phyloP scores from a whole-genome alignment of 2,113 vertebrate species.

The Sceloporus tristichus region DNA sequence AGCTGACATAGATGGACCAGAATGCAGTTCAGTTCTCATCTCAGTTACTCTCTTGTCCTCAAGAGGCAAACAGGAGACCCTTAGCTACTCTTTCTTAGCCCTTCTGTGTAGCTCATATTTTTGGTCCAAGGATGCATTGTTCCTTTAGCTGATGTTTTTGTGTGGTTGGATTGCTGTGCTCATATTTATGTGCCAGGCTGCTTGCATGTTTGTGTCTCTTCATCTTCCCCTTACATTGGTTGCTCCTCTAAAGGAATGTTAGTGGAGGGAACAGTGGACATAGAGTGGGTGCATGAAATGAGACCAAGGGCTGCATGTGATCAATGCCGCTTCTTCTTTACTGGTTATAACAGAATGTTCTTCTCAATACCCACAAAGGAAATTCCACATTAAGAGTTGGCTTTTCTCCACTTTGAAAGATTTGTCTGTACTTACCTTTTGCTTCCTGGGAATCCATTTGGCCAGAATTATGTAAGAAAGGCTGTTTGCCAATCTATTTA shows the following conservation, averaged over 20 bases:
- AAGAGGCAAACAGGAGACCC: no score
- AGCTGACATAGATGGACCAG: no score
- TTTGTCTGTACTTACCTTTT: background rate
- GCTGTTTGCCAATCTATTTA: background rate
- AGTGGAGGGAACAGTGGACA: no score
- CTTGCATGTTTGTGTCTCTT: background rate
- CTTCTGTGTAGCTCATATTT: no score
- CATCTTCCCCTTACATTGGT: background rate
- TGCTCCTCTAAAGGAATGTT: background rate
- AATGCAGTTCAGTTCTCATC: no score
- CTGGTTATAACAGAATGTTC: slow-evolving; percentile 10
- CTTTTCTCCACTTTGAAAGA: background rate
- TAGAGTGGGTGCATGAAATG: background rate
- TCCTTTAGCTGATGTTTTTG: no score
- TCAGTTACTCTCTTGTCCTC: no score
- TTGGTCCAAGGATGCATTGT: no score
- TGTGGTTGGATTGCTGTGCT: background rate
- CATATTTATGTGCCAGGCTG: background rate
- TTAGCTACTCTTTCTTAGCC: no score
- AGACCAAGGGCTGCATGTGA: background rate
- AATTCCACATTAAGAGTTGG: slow-evolving; percentile 30
- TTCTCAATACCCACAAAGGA: accelerated
- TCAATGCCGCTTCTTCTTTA: slow-evolving; percentile 25
- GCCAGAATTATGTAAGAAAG: background rate
- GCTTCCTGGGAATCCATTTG: background rate